phyloP scores from a whole-genome alignment of 2,797 vertebrate species.

The Darevskia mixta region DNA sequence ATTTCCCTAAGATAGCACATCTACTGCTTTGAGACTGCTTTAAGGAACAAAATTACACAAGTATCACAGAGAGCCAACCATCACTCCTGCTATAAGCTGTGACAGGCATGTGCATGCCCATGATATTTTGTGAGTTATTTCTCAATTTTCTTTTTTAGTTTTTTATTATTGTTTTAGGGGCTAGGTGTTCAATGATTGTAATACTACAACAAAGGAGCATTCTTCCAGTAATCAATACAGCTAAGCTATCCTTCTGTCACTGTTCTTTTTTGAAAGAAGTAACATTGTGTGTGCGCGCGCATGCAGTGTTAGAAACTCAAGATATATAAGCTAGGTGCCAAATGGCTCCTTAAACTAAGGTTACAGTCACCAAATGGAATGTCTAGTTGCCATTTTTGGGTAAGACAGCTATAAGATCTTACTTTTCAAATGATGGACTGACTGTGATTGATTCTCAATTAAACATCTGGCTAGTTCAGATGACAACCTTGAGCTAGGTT shows the following conservation, averaged over 20 bases:
- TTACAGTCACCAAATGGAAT: too few species aligned
- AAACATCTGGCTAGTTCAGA: too few species aligned
- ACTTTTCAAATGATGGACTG: too few species aligned
- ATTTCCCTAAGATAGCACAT: not conserved
- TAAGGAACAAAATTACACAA: not conserved
- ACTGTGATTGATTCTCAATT: too few species aligned
- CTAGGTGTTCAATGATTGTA: too few species aligned
- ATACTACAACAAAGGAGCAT: not conserved
- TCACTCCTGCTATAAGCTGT: not conserved
- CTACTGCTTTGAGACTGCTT: not conserved
- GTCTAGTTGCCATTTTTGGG: too few species aligned
- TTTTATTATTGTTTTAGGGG: not conserved
- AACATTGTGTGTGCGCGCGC: too few species aligned
- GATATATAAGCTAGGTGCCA: too few species aligned
- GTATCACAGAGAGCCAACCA: not conserved
- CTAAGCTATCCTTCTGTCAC: not conserved
- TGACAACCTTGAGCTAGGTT: too few species aligned
- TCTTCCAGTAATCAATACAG: not conserved
- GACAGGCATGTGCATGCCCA: not conserved
- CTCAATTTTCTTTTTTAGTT: not conserved
- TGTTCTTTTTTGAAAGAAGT: not conserved
- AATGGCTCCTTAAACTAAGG: too few species aligned
- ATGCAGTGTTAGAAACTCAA: too few species aligned
- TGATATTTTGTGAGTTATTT: not conserved
- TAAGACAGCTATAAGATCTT: too few species aligned